phyloP scores from a whole-genome alignment of 2,888 invertebrate species.

The Troglohyphantes excavatus region DNA sequence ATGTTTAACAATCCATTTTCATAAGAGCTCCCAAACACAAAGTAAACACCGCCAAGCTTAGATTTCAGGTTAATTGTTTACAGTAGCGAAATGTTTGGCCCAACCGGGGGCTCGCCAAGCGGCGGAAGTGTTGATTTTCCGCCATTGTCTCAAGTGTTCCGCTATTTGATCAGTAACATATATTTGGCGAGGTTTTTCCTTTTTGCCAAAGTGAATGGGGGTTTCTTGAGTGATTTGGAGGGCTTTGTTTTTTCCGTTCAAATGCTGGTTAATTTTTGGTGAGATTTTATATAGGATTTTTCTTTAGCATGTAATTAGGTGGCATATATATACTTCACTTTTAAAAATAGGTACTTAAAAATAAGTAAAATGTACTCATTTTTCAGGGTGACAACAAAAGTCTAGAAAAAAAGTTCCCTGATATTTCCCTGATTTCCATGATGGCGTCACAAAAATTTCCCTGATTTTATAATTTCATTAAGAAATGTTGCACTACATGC shows the following conservation, averaged over 20 bases:
- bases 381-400: too few species aligned
- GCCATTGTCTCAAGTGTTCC: slow-evolving; percentile 11
- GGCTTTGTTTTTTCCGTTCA: slow-evolving; percentile 1
- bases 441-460: too few species aligned
- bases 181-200: background rate
- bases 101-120: background rate
- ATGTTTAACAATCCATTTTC: background rate
- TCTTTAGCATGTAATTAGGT: too few species aligned
- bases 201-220: slow-evolving; percentile 9
- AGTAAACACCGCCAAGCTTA: background rate
- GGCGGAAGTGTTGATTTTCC: slow-evolving; percentile 43
- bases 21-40: background rate
- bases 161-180: slow-evolving; percentile 21
- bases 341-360: too few species aligned
- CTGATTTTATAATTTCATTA: too few species aligned
- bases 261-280: too few species aligned
- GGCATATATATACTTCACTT: too few species aligned
- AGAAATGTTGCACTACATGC: too few species aligned
- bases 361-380: too few species aligned
- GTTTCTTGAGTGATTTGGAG: background rate
- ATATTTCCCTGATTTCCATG: too few species aligned
- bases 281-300: too few species aligned
- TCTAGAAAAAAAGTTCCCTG: too few species aligned
- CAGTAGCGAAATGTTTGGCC: slow-evolving; percentile 18
- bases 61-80: slow-evolving; percentile 1